Base-by-base conservation (phyloP, 2,797 vertebrate genomes). In the Gastrophryne carolinensis region DNA sequence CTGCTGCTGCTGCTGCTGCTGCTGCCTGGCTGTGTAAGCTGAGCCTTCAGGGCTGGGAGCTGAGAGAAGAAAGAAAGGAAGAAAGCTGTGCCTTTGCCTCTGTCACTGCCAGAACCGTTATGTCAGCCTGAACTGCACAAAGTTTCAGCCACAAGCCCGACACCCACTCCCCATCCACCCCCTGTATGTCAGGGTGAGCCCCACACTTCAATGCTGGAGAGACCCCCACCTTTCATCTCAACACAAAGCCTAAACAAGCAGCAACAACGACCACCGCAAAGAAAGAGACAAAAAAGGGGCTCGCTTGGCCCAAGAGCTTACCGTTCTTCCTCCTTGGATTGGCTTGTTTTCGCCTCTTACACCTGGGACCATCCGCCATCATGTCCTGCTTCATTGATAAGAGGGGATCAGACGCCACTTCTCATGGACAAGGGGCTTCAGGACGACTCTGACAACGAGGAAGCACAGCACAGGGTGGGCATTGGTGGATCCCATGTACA, bases 281-380 rank as follows among this genome's bases (percentile, higher is more conserved):
- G 2, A 27, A 32, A 19, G 12, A 2, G 8, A 2, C 12, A 17
- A 58, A 27, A 34, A 17, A 58, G 50, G 88, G 83, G 86, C 89
- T 79, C 57, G 52, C 70, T 76, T 79, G 82, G n/a, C 44, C 44
- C 44, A 47, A 7, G 79, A 88, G 85, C 95, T 96, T 96, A 98
- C 96, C 96, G 96, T 98, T 95, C 92, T 98, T 98, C 91, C 96
- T 94, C 82, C 96, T 90, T 84, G 96, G 96, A 91, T 97, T 98
- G 93, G 96, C 95, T 95, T 98, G 96, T 93, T 98, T 98, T 94
- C 96, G 93, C 93, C 96, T 93, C 93, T 95, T 95, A 90, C 92
- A 94, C 89, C 94, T 94, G 90, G 93, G 94, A 89, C 93, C 93
- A 93, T 96, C 94, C 93, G 94, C 94, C 95, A 95, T 95, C 90